Evolutionary conservation across 2,113 vertebrate species (phyloP), one percentile per base, ranked within the genome.

Genomic region (Pogonocichla stellata): DNA sequence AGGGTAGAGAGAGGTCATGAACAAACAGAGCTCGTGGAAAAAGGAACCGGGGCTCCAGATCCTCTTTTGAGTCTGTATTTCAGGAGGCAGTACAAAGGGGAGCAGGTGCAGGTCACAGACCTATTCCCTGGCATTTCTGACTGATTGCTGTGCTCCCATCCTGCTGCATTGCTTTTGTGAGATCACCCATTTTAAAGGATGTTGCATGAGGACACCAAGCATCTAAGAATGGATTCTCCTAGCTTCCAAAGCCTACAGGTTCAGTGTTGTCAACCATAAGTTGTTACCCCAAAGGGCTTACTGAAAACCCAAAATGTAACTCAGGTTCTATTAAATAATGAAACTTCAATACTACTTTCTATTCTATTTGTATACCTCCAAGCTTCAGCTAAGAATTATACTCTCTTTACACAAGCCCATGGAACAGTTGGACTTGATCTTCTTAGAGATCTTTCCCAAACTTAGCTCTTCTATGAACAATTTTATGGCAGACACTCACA

Each of bases 91-190:
- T 13, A 23, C 4, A 8, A 87, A 31, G 3, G 22, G 16, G 17
- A 50, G 4, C 0, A 0, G 5, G 3, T 50, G 34, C 4, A 53
- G 12, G 16, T 47, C 64, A 70, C 15, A 53, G 22, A 42, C 5
- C 20, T 42, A 17, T 34, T 2, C 36, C 16, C 33, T 6, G 1
- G 2, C 5, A 19, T 67, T 89, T 81, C 33, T 1, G 0, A 19
- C 42, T 58, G 42, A 22, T 48, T 66, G 13, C 9, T 64, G 5
- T 66, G 26, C 8, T 79, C 19, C 7, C 8, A 45, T 19, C 2
- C 14, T 5, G 0, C 12, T 51, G 23, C 62, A 38, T 8, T 48
- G 28, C 13, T 71, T 92, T 25, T 75, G 19, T 53, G 36, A 43
- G 40, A 28, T 50, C 3, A 1, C 4, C 7, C 5, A 5, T 60